Base-by-base conservation (phyloP, 2,888 invertebrate genomes). In the Megamerina dolium region DNA sequence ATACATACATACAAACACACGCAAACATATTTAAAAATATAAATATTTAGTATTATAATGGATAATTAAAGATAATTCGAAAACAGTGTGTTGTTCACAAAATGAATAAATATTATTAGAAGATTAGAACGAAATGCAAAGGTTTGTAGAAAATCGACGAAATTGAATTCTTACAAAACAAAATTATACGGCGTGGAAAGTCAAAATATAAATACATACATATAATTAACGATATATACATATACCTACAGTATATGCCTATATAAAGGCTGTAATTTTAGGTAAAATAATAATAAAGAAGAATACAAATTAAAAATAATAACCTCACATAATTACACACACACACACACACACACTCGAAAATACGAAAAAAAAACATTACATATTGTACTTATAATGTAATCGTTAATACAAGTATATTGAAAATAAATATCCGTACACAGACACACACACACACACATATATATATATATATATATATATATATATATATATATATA, bases 231-330 rank as follows among this genome's bases (percentile, higher is more conserved):
- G n/a, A n/a, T n/a, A n/a, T n/a, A n/a, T n/a, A n/a, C n/a, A n/a
- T n/a, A n/a, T n/a, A n/a, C n/a, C n/a, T n/a, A n/a, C n/a, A n/a
- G n/a, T n/a, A n/a, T n/a, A n/a, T n/a, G n/a, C n/a, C 6, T 8
- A 23, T 66, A 65, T 68, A 66, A 68, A 68, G 69, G 67, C 67
- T 68, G 67, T 68, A 68, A 68, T 68, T 68, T 66, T 68, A 68
- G 68, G 69, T 64, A 61, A 53, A 44, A 49, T 43, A 39, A 46
- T 34, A 37, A 38, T 36, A 26, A 16, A 42, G 42, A 9, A 35
- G 32, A 33, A 46, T 30, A 14, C 21, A 41, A 45, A 36, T 27
- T 36, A 39, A 49, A 46, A 33, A 45, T 39, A 38, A 46, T 45
- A 16, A 43, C 32, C 45, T 45, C 41, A 31, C 40, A 42, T 30